A percentile compares a stretch with the other conserved stretches of the same genome.
These are phyloP conservation scores for Zaprionus lineosus DNA, from an alignment of 2,888 invertebrate species.

Conservation along the genomic window DNA sequence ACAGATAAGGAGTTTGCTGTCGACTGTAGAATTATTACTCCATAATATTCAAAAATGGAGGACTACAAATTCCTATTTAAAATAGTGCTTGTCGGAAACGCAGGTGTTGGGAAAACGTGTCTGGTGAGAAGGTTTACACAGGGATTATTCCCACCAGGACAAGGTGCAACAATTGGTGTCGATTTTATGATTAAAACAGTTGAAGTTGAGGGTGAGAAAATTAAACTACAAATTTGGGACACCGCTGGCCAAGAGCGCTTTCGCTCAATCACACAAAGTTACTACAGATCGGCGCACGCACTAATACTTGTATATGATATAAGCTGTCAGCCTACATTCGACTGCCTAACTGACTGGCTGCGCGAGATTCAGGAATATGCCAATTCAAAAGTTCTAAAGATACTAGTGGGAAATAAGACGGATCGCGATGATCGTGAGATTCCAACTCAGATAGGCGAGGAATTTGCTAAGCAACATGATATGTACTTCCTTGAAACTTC, in stretches of 20 bases:
- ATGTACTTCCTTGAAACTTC: slow-evolving; percentile 99
- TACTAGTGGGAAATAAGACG: slow-evolving; percentile 93
- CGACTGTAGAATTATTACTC: not conserved
- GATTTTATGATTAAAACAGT: slow-evolving; percentile 99
- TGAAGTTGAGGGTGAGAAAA: slow-evolving; percentile 97
- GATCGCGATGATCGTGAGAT: slow-evolving; percentile 96
- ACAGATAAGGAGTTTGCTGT: too few species aligned
- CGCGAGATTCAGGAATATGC: slow-evolving; percentile 99
- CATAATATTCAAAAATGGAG: slow-evolving; percentile 87
- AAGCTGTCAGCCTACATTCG: slow-evolving; percentile 98
- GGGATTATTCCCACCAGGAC: slow-evolving; percentile 99
- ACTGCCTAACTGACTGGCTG: slow-evolving; percentile 98
- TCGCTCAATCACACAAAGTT: slow-evolving; percentile 98
- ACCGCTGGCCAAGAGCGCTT: slow-evolving; percentile 98
- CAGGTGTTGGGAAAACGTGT: slow-evolving; percentile 99
- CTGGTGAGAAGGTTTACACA: slow-evolving; percentile 98
- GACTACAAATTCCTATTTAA: slow-evolving; percentile 99
- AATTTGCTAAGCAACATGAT: slow-evolving; percentile 96
- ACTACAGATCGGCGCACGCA: slow-evolving; percentile 98
- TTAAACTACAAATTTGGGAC: slow-evolving; percentile 99
- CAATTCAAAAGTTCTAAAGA: slow-evolving; percentile 89
- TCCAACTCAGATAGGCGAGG: slow-evolving; percentile 96
- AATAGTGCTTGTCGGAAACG: slow-evolving; percentile 98
- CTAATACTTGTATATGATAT: slow-evolving; percentile 98
- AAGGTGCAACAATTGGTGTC: slow-evolving; percentile 99